These are phyloP conservation scores for Oncorhynchus masou DNA, from an alignment of 2,113 vertebrate genomes.

Conservation along the genomic window DNA sequence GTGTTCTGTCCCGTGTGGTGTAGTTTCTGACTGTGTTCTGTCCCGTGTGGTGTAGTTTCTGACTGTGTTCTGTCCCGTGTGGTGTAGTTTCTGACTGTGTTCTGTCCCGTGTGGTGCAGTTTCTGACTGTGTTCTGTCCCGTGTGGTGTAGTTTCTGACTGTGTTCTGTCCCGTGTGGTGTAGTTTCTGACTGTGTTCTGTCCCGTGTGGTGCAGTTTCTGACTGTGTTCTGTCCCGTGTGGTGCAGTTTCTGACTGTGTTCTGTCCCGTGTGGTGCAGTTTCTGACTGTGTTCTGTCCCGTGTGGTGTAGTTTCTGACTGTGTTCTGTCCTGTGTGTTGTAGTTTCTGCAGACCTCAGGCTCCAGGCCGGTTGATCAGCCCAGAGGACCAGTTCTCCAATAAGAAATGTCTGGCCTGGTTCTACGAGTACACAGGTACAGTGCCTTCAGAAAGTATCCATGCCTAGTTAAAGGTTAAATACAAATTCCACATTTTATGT, in stretches of 20 bases:
- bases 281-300: too few relatives aligned
- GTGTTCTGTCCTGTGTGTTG: neutral
- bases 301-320: too few relatives aligned
- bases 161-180: too few relatives aligned
- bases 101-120: constrained; percentile 53
- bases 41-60: neutral
- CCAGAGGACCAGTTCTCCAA: constrained; percentile 89
- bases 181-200: too few relatives aligned
- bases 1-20: neutral
- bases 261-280: neutral
- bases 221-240: neutral
- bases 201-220: too few relatives aligned
- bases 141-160: neutral
- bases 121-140: constrained; percentile 61
- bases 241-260: neutral
- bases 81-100: too few relatives aligned
- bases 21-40: constrained; percentile 73
- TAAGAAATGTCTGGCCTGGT: constrained; percentile 97
- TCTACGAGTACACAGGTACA: constrained; percentile 91
- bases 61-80: too few relatives aligned
- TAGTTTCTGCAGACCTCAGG: constrained; percentile 88
- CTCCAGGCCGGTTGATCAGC: constrained; percentile 80
- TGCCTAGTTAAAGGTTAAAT: too few relatives aligned
- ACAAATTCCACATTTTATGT: too few relatives aligned
- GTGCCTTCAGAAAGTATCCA: too few relatives aligned